Percentiles rank a stretch among this genome's conserved stretches.
phyloP scores from a whole-genome alignment of 1,140 invertebrate genomes.

The Drosophila jambulina region DNA sequence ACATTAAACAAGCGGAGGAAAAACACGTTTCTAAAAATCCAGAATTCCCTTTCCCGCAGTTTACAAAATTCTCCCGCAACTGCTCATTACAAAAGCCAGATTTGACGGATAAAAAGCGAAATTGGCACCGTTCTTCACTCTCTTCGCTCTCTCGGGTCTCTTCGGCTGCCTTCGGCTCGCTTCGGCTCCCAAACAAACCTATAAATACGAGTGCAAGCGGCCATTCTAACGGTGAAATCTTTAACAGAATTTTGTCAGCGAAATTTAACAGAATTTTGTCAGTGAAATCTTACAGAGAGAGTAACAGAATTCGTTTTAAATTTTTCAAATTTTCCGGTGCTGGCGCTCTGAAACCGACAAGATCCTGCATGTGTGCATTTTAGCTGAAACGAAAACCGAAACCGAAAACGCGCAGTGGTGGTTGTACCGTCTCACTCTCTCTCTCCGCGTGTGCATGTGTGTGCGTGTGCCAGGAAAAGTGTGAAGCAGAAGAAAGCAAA shows the following conservation, averaged over 20 bases:
- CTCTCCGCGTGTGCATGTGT: conserved; percentile 58
- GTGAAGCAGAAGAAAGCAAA: conserved; percentile 68
- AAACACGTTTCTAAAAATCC: too few species aligned
- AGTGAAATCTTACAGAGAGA: too few species aligned
- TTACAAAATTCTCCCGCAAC: too few species aligned
- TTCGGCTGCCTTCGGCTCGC: neutral
- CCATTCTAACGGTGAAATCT: too few species aligned
- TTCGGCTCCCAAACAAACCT: neutral
- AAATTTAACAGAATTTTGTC: too few species aligned
- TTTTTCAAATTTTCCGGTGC: conserved; percentile 17
- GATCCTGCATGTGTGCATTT: conserved; percentile 42
- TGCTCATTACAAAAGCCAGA: too few species aligned
- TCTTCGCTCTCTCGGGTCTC: neutral
- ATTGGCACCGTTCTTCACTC: neutral
- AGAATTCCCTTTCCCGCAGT: too few species aligned
- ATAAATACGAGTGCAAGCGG: conserved; percentile 7
- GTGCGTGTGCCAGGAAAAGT: conserved; percentile 72
- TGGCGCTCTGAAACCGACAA: conserved; percentile 30
- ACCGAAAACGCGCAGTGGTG: conserved; percentile 57
- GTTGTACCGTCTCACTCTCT: conserved; percentile 63
- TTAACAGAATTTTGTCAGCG: too few species aligned
- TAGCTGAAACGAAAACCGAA: conserved; percentile 39
- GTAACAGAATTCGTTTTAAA: conserved; percentile 1
- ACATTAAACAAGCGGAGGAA: too few species aligned
- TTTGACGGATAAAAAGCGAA: too few species aligned